Evolutionary conservation across 2,797 vertebrate genomes (phyloP).

Genomic region (Zalophus californianus): DNA sequence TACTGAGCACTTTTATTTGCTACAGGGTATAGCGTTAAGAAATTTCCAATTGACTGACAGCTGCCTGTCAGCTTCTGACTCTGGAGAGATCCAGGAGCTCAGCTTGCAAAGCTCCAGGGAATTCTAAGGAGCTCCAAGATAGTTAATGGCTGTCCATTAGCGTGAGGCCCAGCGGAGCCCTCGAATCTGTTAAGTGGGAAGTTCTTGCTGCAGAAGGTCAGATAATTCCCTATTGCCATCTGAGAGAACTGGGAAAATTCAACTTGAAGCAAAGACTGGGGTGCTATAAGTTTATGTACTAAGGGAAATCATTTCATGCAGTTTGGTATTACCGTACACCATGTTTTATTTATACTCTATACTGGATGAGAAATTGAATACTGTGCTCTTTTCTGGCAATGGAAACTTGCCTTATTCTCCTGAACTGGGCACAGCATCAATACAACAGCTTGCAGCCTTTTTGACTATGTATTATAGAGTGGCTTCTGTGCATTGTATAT

Average conservation of each 20-base stretch:
- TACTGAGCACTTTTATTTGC: conserved; percentile 82
- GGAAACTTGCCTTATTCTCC: conserved; percentile 80
- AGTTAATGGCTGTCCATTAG: conserved; percentile 89
- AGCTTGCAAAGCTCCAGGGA: conserved; percentile 85
- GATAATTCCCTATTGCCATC: conserved; percentile 87
- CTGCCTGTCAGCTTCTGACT: conserved; percentile 85
- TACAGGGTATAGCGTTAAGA: conserved; percentile 83
- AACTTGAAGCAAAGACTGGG: conserved; percentile 85
- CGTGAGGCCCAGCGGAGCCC: conserved; percentile 86
- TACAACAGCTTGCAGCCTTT: conserved; percentile 80
- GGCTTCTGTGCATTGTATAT: conserved; percentile 82
- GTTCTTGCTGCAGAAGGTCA: conserved; percentile 87
- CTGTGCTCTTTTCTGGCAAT: conserved; percentile 78
- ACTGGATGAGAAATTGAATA: conserved; percentile 80
- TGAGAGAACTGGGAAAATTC: conserved; percentile 85
- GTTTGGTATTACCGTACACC: conserved; percentile 82
- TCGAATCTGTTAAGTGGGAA: conserved; percentile 88
- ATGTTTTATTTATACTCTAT: conserved; percentile 83
- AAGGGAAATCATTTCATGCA: conserved; percentile 85
- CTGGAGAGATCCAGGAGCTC: conserved; percentile 85
- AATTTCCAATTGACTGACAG: conserved; percentile 82
- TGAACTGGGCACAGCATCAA: conserved; percentile 68
- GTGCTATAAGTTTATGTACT: conserved; percentile 84
- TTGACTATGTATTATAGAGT: conserved; percentile 81
- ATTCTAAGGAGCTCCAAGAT: conserved; percentile 85